Evolutionary conservation across 2,113 vertebrate species (phyloP).

Genomic region (Coreoperca whiteheadi): DNA sequence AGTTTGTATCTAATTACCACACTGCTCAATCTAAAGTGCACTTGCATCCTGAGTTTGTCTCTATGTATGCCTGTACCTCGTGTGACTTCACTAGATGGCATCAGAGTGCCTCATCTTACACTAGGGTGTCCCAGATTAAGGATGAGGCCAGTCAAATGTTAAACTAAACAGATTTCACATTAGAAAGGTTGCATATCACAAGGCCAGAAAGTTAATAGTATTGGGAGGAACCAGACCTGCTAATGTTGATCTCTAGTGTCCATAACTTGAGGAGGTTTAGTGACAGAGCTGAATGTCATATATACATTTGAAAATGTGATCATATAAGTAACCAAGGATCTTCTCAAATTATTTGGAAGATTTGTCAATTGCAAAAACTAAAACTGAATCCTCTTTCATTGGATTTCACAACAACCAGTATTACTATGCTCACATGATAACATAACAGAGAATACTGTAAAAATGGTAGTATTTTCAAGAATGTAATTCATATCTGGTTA

Average conservation of each 20-base stretch:
- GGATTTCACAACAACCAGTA: not conserved
- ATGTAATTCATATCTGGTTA: not conserved
- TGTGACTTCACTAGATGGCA: constrained; percentile 18
- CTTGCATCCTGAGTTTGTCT: constrained; percentile 3
- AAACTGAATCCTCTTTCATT: not conserved
- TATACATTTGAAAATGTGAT: not conserved
- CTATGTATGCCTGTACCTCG: not conserved
- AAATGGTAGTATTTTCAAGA: not conserved
- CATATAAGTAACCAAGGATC: not conserved
- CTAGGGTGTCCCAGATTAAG: not conserved
- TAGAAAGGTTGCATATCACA: not conserved
- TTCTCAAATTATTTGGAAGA: not conserved
- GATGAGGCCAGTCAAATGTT: not conserved
- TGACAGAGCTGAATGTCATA: not conserved
- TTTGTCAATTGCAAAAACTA: not conserved
- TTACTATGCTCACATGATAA: not conserved
- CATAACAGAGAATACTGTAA: not conserved
- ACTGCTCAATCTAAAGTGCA: not conserved
- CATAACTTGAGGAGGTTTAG: not conserved
- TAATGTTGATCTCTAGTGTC: not conserved
- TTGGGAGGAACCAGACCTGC: not conserved
- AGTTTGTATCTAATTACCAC: not conserved
- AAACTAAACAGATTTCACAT: not conserved
- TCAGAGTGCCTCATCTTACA: not conserved
- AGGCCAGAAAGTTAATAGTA: not conserved